These are phyloP conservation scores for Charaxes varanes DNA, from an alignment of 1,140 invertebrate species.

Conservation along the genomic window DNA sequence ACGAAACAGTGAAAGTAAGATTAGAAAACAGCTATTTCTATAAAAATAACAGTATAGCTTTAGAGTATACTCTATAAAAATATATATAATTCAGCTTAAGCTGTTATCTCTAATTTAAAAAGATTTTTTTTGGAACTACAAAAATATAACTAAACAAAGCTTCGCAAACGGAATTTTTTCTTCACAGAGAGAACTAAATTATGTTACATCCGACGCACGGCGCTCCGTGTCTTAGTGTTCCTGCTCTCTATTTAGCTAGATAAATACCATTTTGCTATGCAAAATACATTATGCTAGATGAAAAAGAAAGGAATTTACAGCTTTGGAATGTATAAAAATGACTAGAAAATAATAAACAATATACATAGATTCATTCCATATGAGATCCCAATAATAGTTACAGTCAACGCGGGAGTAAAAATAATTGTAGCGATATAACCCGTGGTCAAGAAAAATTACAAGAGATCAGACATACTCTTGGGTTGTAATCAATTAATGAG, in stretches of 20 bases:
- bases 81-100: slow-evolving; percentile 68
- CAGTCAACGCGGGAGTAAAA: too few species aligned
- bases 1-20: slow-evolving; percentile 45
- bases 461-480: too few species aligned
- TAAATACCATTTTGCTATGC: slow-evolving; percentile 70
- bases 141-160: slow-evolving; percentile 60
- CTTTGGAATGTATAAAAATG: slow-evolving; percentile 68
- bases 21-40: slow-evolving; percentile 55
- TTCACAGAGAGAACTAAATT: slow-evolving; percentile 35
- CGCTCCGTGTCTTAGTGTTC: slow-evolving; percentile 31
- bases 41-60: slow-evolving; percentile 71
- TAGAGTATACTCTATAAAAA: slow-evolving; percentile 70
- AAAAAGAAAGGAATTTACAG: slow-evolving; percentile 46
- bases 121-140: slow-evolving; percentile 53
- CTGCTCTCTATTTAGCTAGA: slow-evolving; percentile 46
- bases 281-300: slow-evolving; percentile 64
- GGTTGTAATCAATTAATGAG: too few species aligned
- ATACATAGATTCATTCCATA: too few species aligned
- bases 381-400: slow-evolving; percentile 49
- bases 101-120: slow-evolving; percentile 64
- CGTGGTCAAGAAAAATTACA: too few species aligned
- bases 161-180: slow-evolving; percentile 41
- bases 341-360: slow-evolving; percentile 68
- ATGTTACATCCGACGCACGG: slow-evolving; percentile 38
- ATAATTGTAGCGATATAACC: too few species aligned